Conservation (phyloP, 2,888 invertebrate species). For the Mimumesa dahlbomi region DNA sequence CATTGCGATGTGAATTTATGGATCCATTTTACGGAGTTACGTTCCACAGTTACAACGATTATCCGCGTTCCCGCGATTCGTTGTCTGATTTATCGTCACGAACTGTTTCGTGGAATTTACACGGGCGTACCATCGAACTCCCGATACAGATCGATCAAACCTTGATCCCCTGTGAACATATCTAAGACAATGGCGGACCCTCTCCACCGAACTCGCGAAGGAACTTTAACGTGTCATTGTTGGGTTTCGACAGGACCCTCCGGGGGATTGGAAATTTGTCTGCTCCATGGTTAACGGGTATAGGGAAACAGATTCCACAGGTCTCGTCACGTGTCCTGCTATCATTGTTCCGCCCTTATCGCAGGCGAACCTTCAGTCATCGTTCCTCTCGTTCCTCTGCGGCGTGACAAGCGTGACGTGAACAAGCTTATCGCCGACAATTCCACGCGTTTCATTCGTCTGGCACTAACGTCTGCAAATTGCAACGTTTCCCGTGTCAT, state of each 20-base stretch:
- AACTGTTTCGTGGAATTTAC: too few relatives aligned
- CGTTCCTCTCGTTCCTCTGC: conserved; percentile 2
- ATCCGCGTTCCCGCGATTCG: neutral
- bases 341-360: conserved; percentile 40
- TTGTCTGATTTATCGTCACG: too few relatives aligned
- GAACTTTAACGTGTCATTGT: conserved; percentile 36
- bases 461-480: too few relatives aligned
- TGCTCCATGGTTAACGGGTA: conserved; percentile 18
- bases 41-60: too few relatives aligned
- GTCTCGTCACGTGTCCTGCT: conserved; percentile 26
- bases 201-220: conserved; percentile 20
- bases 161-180: conserved; percentile 10
- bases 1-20: too few relatives aligned
- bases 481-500: too few relatives aligned
- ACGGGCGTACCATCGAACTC: too few relatives aligned
- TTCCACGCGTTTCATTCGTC: conserved; percentile 24
- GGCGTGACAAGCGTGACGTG: conserved; percentile 6
- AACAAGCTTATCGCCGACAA: conserved; percentile 29
- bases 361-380: conserved; percentile 4
- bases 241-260: conserved; percentile 22
- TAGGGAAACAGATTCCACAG: conserved; percentile 27
- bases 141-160: conserved; percentile 11
- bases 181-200: conserved; percentile 24
- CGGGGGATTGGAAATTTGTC: conserved; percentile 18
- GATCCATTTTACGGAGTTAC: too few relatives aligned